A percentile compares a stretch with the other conserved stretches of the same genome.
These are phyloP conservation scores for Microcebus ravelobensis DNA, from an alignment of 2,113 vertebrate genomes.

Conservation along the genomic window DNA sequence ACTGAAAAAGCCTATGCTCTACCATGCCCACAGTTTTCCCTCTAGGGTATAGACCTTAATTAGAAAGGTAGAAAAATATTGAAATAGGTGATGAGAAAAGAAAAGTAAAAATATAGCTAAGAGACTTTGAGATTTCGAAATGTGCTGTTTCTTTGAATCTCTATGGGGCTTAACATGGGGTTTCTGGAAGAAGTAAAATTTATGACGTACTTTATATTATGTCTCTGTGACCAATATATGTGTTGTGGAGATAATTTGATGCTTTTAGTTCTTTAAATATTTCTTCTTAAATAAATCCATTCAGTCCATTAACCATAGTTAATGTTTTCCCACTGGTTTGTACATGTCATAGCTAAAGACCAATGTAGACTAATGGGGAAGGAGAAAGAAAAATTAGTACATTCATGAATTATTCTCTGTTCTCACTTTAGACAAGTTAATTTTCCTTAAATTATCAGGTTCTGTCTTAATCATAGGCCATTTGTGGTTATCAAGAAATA, in stretches of 20 bases:
- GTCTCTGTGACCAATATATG: slow-evolving; percentile 52
- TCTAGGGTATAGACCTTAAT: slow-evolving; percentile 22
- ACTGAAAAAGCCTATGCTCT: neutral
- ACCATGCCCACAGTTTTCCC: neutral
- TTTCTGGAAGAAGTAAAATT: slow-evolving; percentile 45
- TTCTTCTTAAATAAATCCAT: slow-evolving; percentile 73
- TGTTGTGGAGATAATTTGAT: slow-evolving; percentile 55
- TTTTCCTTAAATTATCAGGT: slow-evolving; percentile 77
- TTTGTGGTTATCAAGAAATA: slow-evolving; percentile 74
- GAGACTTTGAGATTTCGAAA: slow-evolving; percentile 48
- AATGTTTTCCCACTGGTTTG: slow-evolving; percentile 72
- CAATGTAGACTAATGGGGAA: slow-evolving; percentile 59
- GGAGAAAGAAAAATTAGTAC: slow-evolving; percentile 65
- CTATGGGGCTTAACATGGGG: neutral
- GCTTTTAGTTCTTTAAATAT: slow-evolving; percentile 73
- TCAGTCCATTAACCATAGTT: slow-evolving; percentile 70
- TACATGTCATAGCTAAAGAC: slow-evolving; percentile 67
- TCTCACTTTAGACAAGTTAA: slow-evolving; percentile 76
- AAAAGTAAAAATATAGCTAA: slow-evolving; percentile 51
- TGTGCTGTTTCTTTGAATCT: neutral
- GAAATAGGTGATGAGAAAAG: slow-evolving; percentile 39
- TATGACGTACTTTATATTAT: slow-evolving; percentile 19
- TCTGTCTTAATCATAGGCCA: slow-evolving; percentile 67
- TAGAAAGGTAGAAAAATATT: slow-evolving; percentile 56
- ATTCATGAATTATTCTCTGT: slow-evolving; percentile 75